These are phyloP conservation scores for Andrena bucephala DNA, from an alignment of 2,888 invertebrate genomes.

Conservation along the genomic window DNA sequence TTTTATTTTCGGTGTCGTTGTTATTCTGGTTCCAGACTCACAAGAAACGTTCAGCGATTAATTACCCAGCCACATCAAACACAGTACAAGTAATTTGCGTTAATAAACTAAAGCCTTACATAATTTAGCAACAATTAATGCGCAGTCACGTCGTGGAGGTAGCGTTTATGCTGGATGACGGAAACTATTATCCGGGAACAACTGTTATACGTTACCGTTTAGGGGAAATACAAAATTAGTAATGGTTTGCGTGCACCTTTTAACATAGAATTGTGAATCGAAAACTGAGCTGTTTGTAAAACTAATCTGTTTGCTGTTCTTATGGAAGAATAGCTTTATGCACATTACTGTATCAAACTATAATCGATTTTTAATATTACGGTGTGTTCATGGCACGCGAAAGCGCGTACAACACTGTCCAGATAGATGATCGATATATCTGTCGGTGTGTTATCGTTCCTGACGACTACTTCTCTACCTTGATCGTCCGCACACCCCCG, in stretches of 20 bases:
- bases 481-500: conserved; percentile 58
- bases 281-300: background rate
- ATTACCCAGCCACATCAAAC: conserved; percentile 35
- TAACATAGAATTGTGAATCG: conserved; percentile 50
- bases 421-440: conserved; percentile 79
- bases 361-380: conserved; percentile 9
- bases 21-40: background rate
- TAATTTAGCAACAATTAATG: conserved; percentile 75
- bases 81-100: conserved; percentile 47
- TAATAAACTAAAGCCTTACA: conserved; percentile 73
- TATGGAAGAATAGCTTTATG: no score
- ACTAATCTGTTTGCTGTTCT: background rate
- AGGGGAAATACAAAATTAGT: conserved; percentile 66
- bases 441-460: conserved; percentile 79
- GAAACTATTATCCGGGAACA: conserved; percentile 59
- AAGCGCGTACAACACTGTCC: conserved; percentile 60
- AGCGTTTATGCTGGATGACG: conserved; percentile 56
- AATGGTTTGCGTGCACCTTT: conserved; percentile 51
- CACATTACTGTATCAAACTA: background rate
- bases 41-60: conserved; percentile 35
- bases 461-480: conserved; percentile 72
- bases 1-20: background rate
- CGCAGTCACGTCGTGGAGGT: conserved; percentile 73
- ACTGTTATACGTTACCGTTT: conserved; percentile 56
- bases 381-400: conserved; percentile 39